A percentile compares a stretch with the other conserved stretches of the same genome.
These are phyloP conservation scores for Eciton burchellii DNA, from an alignment of 1,140 invertebrate species.

Conservation along the genomic window DNA sequence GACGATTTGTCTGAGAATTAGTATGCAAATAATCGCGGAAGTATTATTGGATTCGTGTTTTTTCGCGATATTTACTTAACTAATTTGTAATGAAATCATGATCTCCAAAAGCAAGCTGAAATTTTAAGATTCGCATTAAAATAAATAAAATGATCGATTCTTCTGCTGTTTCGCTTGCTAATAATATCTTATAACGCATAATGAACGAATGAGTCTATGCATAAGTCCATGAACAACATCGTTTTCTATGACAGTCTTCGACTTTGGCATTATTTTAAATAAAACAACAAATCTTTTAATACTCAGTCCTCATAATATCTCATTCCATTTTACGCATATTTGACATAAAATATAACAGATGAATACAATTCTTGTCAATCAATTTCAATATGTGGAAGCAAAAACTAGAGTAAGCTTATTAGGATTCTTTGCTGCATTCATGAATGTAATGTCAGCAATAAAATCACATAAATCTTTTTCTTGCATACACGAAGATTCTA, in stretches of 20 bases:
- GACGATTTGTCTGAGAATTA: slow-evolving; percentile 47
- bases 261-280: slow-evolving; percentile 67
- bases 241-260: slow-evolving; percentile 59
- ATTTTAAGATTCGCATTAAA: too few relatives aligned
- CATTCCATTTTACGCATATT: slow-evolving; percentile 5
- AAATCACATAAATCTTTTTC: too few relatives aligned
- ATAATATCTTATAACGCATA: slow-evolving; percentile 49
- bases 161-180: slow-evolving; percentile 35
- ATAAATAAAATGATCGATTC: too few relatives aligned
- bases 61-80: not conserved
- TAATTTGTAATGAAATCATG: slow-evolving; percentile 49
- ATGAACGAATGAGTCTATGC: slow-evolving; percentile 28
- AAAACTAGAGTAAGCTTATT: slow-evolving; percentile 17
- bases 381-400: slow-evolving; percentile 1
- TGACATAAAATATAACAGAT: slow-evolving; percentile 13
- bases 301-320: slow-evolving; percentile 29
- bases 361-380: slow-evolving; percentile 18
- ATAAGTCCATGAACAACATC: slow-evolving; percentile 57
- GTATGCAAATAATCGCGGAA: slow-evolving; percentile 59
- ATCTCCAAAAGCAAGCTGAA: slow-evolving; percentile 42
- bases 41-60: slow-evolving; percentile 29
- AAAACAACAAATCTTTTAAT: slow-evolving; percentile 35
- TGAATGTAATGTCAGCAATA: too few relatives aligned
- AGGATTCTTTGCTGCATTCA: too few relatives aligned
- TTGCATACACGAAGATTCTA: too few relatives aligned